Percentiles rank a stretch among this genome's conserved stretches.
phyloP scores from a whole-genome alignment of 2,888 invertebrate genomes.

The Andrena bucephala region DNA sequence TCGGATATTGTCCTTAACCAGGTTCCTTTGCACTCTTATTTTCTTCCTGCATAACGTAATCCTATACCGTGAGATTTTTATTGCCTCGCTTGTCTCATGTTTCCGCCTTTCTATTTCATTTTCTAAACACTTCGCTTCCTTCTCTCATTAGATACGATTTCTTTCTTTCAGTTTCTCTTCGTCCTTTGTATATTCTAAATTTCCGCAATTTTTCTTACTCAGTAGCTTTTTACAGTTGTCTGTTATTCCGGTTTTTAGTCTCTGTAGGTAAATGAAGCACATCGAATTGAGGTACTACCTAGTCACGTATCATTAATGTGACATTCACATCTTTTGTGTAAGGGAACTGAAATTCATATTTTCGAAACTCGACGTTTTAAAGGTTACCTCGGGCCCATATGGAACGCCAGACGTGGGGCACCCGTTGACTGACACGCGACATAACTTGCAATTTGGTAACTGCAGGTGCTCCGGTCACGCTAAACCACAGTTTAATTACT shows the following conservation, averaged over 20 bases:
- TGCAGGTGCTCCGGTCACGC: conserved; percentile 81
- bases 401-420: conserved; percentile 48
- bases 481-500: conserved; percentile 83
- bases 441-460: conserved; percentile 82
- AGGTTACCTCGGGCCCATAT: conserved; percentile 35
- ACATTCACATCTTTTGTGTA: neutral
- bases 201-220: too few species aligned
- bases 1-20: neutral
- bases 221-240: too few species aligned
- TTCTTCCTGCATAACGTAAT: too few species aligned
- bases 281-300: too few species aligned
- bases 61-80: too few species aligned
- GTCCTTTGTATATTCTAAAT: too few species aligned
- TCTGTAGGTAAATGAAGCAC: too few species aligned
- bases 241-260: too few species aligned
- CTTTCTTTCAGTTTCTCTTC: neutral
- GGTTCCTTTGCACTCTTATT: too few species aligned
- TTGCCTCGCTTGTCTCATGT: too few species aligned
- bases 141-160: neutral
- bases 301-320: neutral
- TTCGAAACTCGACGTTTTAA: conserved; percentile 48
- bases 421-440: conserved; percentile 79
- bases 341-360: conserved; percentile 41
- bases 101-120: neutral
- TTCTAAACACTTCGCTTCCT: neutral